These are phyloP conservation scores for Drosophila chauvacae DNA, from an alignment of 1,140 invertebrate genomes.

Conservation along the genomic window DNA sequence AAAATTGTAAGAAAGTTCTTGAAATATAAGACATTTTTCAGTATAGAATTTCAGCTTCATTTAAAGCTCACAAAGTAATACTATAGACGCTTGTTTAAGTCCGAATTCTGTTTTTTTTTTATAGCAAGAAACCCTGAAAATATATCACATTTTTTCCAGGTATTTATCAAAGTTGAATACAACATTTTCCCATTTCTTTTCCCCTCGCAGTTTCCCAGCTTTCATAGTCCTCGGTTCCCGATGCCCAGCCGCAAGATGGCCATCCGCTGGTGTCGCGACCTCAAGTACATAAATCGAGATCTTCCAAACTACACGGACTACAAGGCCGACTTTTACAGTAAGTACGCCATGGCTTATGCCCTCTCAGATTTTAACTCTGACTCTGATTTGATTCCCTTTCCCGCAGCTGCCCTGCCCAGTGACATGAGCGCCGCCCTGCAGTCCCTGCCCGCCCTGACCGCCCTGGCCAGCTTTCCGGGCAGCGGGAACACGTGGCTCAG, in stretches of 20 bases:
- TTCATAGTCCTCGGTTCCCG: conserved; percentile 75
- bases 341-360: too few species aligned
- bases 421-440: conserved; percentile 56
- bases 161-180: background rate
- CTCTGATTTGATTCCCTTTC: too few species aligned
- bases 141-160: background rate
- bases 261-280: conserved; percentile 81
- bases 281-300: conserved; percentile 77
- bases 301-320: conserved; percentile 73
- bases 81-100: background rate
- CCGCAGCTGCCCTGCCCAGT: conserved; percentile 60
- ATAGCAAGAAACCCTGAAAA: too few species aligned
- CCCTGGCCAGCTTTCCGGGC: conserved; percentile 91
- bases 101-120: too few species aligned
- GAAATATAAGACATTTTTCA: background rate
- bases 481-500: conserved; percentile 93
- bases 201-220: conserved; percentile 62
- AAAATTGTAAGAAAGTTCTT: background rate
- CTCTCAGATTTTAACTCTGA: too few species aligned
- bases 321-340: conserved; percentile 73
- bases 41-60: background rate
- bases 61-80: background rate
- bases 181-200: background rate
- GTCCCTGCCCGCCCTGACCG: conserved; percentile 83
- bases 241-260: conserved; percentile 76